Evolutionary conservation across 2,113 vertebrate genomes (phyloP).

Genomic region (Paradoxurus hermaphroditus): DNA sequence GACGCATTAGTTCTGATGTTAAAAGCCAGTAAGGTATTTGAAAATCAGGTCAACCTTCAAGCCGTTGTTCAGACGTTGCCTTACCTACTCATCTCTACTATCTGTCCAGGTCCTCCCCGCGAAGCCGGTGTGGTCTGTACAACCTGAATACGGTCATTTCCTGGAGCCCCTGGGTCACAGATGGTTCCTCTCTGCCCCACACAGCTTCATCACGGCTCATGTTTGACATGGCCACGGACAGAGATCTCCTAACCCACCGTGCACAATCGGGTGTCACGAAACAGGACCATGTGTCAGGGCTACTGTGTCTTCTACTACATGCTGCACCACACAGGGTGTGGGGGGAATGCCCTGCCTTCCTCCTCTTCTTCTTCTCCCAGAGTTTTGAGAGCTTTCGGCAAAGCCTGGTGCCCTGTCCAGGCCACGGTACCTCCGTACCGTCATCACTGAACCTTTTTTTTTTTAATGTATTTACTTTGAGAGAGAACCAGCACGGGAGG

Average conservation of each 20-base stretch:
- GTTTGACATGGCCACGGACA: neutral
- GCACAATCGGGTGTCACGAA: neutral
- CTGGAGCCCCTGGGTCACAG: neutral
- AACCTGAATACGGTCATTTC: neutral
- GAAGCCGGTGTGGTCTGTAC: neutral
- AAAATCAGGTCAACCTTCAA: neutral
- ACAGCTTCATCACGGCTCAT: too few relatives aligned
- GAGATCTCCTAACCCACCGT: neutral
- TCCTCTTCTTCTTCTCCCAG: neutral
- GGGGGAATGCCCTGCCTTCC: neutral
- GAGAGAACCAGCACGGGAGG: too few relatives aligned
- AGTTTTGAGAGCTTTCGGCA: neutral
- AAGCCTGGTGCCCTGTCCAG: neutral
- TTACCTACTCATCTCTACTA: neutral
- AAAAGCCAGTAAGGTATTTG: neutral
- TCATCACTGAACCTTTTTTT: neutral
- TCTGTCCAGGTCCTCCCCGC: neutral
- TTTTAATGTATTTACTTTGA: too few relatives aligned
- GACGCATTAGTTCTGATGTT: neutral
- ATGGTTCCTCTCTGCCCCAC: neutral
- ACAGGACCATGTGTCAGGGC: neutral
- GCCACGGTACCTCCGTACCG: neutral
- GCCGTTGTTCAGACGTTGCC: neutral
- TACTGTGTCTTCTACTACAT: fast-evolving
- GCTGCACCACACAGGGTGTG: neutral